Percentiles rank a stretch among this genome's conserved stretches.
Conservation (phyloP, 2,113 vertebrate genomes). For the Chroicocephalus ridibundus region DNA sequence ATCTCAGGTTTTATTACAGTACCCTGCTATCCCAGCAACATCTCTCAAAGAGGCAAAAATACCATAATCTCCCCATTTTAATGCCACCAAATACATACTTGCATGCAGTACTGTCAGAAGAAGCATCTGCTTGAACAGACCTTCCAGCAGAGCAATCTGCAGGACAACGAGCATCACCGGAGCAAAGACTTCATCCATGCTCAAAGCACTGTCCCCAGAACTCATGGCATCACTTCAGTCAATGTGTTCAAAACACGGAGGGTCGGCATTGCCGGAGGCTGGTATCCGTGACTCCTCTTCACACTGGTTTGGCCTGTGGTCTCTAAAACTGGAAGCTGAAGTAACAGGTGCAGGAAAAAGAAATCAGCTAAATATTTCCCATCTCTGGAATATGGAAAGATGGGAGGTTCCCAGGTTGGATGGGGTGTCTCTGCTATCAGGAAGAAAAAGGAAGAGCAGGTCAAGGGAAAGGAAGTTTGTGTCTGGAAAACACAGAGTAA, state of each 20-base stretch:
- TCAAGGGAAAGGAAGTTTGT: neutral
- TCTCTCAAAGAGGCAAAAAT: neutral
- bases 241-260: neutral
- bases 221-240: neutral
- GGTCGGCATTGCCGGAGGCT: neutral
- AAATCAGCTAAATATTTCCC: neutral
- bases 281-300: neutral
- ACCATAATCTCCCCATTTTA: neutral
- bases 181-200: neutral
- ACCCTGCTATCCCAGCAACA: neutral
- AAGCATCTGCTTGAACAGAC: neutral
- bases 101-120: neutral
- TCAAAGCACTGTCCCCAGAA: neutral
- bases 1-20: neutral
- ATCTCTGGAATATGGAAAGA: neutral
- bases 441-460: neutral
- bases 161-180: neutral
- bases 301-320: neutral
- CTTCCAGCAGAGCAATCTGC: neutral
- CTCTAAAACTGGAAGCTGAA: neutral
- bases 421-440: neutral
- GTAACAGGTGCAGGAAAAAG: neutral
- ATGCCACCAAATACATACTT: neutral
- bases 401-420: neutral
- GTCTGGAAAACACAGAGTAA: neutral